phyloP scores from a whole-genome alignment of 1,140 invertebrate species.

The Drosophila malerkotliana region DNA sequence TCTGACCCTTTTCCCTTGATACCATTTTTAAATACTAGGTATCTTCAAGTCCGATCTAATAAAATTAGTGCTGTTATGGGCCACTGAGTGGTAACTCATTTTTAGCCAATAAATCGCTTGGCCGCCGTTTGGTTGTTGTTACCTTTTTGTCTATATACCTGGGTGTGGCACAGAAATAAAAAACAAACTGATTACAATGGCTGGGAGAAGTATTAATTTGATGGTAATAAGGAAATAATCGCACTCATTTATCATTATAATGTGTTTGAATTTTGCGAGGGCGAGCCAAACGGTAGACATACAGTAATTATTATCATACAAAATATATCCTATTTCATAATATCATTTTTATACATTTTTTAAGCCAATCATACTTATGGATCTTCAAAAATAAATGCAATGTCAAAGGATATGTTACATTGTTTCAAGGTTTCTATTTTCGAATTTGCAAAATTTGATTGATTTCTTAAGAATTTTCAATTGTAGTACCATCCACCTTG shows the following conservation, averaged over 20 bases:
- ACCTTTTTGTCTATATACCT: slow-evolving; percentile 12
- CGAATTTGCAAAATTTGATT: slow-evolving; percentile 58
- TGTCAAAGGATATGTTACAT: neutral
- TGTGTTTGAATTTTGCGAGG: slow-evolving; percentile 37
- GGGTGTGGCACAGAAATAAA: slow-evolving; percentile 46
- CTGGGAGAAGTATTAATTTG: slow-evolving; percentile 65
- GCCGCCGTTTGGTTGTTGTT: slow-evolving; percentile 12
- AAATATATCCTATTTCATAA: too few species aligned
- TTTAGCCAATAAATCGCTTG: slow-evolving; percentile 73
- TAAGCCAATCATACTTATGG: too few species aligned
- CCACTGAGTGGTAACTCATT: slow-evolving; percentile 62
- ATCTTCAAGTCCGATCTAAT: neutral
- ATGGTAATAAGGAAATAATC: slow-evolving; percentile 74
- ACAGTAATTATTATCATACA: neutral
- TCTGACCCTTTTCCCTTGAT: too few species aligned
- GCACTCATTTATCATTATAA: slow-evolving; percentile 77
- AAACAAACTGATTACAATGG: slow-evolving; percentile 56
- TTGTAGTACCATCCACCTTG: neutral
- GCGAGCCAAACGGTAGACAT: slow-evolving; percentile 15
- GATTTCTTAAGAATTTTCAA: slow-evolving; percentile 25
- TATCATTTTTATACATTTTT: too few species aligned
- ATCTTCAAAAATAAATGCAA: neutral
- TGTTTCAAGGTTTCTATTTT: neutral
- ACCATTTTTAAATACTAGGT: neutral
- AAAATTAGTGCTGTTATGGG: slow-evolving; percentile 22